Evolutionary conservation across 2,888 invertebrate genomes (phyloP).

Genomic region (Syrista parreyssii): DNA sequence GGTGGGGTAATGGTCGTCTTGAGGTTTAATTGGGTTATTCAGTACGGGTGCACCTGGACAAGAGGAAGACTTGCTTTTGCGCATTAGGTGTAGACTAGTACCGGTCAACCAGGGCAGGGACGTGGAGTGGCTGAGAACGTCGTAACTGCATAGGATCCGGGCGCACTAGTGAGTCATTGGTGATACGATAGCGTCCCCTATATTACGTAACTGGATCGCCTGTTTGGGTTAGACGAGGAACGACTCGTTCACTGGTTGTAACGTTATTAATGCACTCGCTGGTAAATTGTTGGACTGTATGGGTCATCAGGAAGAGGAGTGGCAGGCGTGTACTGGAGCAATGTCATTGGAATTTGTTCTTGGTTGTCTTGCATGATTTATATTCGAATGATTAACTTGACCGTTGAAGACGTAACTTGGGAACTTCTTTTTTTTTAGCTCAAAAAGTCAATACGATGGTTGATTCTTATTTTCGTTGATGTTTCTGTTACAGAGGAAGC

Average conservation of each 20-base stretch:
- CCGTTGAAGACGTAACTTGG: background rate
- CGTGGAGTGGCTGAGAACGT: background rate
- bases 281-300: background rate
- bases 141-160: slow-evolving; percentile 39
- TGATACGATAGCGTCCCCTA: slow-evolving; percentile 56
- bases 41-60: background rate
- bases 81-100: background rate
- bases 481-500: slow-evolving; percentile 75
- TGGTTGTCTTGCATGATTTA: background rate
- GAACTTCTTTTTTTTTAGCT: too few relatives aligned
- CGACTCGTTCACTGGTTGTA: slow-evolving; percentile 31
- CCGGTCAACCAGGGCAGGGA: background rate
- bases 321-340: background rate
- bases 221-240: slow-evolving; percentile 55
- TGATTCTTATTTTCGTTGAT: background rate
- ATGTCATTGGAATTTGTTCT: background rate
- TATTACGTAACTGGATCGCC: slow-evolving; percentile 55
- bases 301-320: background rate
- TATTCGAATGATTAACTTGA: background rate
- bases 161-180: slow-evolving; percentile 49
- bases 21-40: background rate
- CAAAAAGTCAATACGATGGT: too few relatives aligned
- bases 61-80: background rate
- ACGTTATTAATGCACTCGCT: background rate
- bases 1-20: background rate